Percentiles rank a stretch among this genome's conserved stretches.
phyloP scores from a whole-genome alignment of 2,113 vertebrate species.

The Perca flavescens region DNA sequence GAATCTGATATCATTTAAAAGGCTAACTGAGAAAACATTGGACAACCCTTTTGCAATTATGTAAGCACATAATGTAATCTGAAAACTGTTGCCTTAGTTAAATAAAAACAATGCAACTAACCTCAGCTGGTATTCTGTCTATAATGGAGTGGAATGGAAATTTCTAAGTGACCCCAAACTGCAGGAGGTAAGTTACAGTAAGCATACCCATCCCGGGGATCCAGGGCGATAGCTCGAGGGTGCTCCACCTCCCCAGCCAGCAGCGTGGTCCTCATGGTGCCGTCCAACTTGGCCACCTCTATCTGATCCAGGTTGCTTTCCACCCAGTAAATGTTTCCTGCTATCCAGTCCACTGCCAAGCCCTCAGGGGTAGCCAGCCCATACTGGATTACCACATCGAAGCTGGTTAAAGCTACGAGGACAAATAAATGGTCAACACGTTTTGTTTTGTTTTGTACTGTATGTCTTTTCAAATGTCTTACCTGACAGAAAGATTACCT shows the following conservation, averaged over 20 bases:
- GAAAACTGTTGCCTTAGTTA: too few species aligned
- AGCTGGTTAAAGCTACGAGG: constrained; percentile 87
- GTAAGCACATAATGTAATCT: too few species aligned
- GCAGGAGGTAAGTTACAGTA: neutral
- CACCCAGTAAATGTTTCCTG: constrained; percentile 99
- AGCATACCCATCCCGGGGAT: constrained; percentile 93
- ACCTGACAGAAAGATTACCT: neutral
- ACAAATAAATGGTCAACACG: neutral
- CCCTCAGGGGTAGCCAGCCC: constrained; percentile 96
- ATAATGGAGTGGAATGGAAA: too few species aligned
- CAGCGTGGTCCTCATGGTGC: constrained; percentile 94
- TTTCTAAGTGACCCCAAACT: too few species aligned
- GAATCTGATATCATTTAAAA: too few species aligned
- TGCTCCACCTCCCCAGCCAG: constrained; percentile 97
- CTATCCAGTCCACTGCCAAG: constrained; percentile 97
- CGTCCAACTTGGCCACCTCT: constrained; percentile 95
- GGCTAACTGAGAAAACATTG: too few species aligned
- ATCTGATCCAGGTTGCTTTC: constrained; percentile 99
- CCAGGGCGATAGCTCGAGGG: constrained; percentile 94
- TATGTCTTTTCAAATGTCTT: neutral
- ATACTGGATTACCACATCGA: constrained; percentile 97
- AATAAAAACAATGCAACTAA: too few species aligned
- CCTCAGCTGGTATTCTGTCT: too few species aligned
- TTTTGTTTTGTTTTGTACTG: constrained; percentile 1
- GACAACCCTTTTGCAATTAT: too few species aligned